Evolutionary conservation across 2,797 vertebrate genomes (phyloP), one percentile per base, ranked within the genome.

Genomic region (Myoxocephalus aenaeus): DNA sequence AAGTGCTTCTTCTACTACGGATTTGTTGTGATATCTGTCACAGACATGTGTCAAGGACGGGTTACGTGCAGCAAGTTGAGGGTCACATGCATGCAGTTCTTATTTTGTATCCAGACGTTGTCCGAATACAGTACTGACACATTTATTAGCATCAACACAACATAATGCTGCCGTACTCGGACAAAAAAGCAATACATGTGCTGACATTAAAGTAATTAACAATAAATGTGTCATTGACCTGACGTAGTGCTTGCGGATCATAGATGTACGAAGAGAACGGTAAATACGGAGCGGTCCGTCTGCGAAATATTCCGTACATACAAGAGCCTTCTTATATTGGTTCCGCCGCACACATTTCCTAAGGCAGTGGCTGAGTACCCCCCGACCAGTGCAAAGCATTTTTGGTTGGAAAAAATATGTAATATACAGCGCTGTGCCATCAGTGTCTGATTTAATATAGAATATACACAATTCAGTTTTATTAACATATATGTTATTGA

Each of bases 341-440:
- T 93, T 92, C 92, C 90, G 76, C 54, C 90, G 76, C 54, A 18
- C 25, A 57, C 29, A n/a, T 59, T 59, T 34, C 18, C 32, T 12
- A 34, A 8, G 32, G 32, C 32, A 32, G 32, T 5, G 32, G 4
- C 32, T 29, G 29, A 29, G 4, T 34, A 7, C 32, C 6, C 32
- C 29, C 32, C 1, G 34, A 34, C 34, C 34, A 34, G 34, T 34
- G 6, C 6, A 34, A 34, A 34, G 34, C 34, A 34, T 34, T 34
- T 34, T 34, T 34, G 34, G 34, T 8, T 34, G 34, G 7, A 7
- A 34, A 34, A 34, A 34, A 34, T 7, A 8, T 34, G 1, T 32
- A 32, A 32, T 32, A 32, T 5, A 32, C 32, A 8, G 6, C 34
- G 34, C 34, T 34, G 34, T 34, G 34, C 6, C 34, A 34, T 34